These are phyloP conservation scores for Daktulosphaira vitifoliae DNA, from an alignment of 1,140 invertebrate genomes.

Conservation along the genomic window DNA sequence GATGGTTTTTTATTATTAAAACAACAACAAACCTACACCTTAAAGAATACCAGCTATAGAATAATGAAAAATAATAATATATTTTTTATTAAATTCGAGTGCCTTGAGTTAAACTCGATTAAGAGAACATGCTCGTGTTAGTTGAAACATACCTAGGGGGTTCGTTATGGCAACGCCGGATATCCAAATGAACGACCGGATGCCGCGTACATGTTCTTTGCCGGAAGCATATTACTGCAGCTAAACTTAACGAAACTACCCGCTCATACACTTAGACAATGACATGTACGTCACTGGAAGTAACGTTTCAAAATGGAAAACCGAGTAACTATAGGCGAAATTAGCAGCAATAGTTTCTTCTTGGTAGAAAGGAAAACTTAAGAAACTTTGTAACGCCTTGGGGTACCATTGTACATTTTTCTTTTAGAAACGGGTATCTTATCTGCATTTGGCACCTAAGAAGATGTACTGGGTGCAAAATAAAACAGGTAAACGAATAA, in stretches of 20 bases:
- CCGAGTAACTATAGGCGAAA: slow-evolving; percentile 14
- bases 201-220: slow-evolving; percentile 32
- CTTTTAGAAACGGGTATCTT: slow-evolving; percentile 1
- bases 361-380: not conserved
- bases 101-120: too few species aligned
- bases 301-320: slow-evolving; percentile 28
- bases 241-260: slow-evolving; percentile 28
- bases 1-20: too few species aligned
- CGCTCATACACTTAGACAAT: not conserved
- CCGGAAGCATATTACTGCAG: slow-evolving; percentile 25
- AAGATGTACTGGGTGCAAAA: slow-evolving; percentile 1
- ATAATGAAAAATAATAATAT: too few species aligned
- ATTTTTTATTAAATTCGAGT: too few species aligned
- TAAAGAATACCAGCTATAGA: too few species aligned
- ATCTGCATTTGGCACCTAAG: slow-evolving; percentile 14
- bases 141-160: slow-evolving; percentile 4
- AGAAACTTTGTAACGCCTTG: slow-evolving; percentile 18
- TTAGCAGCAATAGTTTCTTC: slow-evolving; percentile 22
- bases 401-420: not conserved
- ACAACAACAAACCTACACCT: too few species aligned
- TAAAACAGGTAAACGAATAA: slow-evolving; percentile 10
- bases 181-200: slow-evolving; percentile 33
- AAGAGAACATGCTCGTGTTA: not conserved
- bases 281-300: slow-evolving; percentile 23
- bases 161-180: slow-evolving; percentile 21